A percentile compares a stretch with the other conserved stretches of the same genome.
These are phyloP conservation scores for Barnardius zonarius DNA, from an alignment of 2,113 vertebrate genomes.

Conservation along the genomic window DNA sequence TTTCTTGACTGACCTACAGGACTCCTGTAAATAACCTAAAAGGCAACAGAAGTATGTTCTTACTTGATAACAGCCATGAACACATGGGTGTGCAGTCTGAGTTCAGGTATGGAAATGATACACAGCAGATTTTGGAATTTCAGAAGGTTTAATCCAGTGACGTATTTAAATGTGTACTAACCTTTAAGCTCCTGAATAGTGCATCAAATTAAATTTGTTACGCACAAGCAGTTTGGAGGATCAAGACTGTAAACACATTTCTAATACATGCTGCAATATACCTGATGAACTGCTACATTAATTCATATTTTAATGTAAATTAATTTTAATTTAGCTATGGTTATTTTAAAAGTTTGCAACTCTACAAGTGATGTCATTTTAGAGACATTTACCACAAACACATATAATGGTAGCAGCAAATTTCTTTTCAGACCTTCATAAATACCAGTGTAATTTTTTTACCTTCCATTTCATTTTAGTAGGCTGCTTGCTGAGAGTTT, in stretches of 20 bases:
- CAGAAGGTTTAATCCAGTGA: not conserved
- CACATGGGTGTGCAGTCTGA: not conserved
- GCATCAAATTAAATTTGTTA: not conserved
- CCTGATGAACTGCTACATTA: not conserved
- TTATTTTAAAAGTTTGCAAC: not conserved
- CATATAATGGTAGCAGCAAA: not conserved
- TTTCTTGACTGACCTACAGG: not conserved
- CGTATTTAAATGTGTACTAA: not conserved
- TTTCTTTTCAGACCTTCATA: not conserved
- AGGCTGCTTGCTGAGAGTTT: not conserved
- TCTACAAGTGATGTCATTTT: not conserved
- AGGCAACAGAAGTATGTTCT: not conserved
- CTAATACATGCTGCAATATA: not conserved
- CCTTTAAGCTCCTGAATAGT: constrained; percentile 5
- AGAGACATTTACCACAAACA: not conserved
- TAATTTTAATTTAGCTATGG: not conserved
- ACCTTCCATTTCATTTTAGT: not conserved
- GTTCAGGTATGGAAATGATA: not conserved
- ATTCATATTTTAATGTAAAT: not conserved
- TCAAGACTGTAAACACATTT: constrained; percentile 1
- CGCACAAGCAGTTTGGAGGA: not conserved
- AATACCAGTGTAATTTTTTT: not conserved
- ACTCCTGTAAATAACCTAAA: not conserved
- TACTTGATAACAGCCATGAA: not conserved
- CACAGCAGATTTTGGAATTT: not conserved